Percentiles rank a stretch among this genome's conserved stretches.
Conservation (phyloP, 2,797 vertebrate genomes). For the Microhierax caerulescens region DNA sequence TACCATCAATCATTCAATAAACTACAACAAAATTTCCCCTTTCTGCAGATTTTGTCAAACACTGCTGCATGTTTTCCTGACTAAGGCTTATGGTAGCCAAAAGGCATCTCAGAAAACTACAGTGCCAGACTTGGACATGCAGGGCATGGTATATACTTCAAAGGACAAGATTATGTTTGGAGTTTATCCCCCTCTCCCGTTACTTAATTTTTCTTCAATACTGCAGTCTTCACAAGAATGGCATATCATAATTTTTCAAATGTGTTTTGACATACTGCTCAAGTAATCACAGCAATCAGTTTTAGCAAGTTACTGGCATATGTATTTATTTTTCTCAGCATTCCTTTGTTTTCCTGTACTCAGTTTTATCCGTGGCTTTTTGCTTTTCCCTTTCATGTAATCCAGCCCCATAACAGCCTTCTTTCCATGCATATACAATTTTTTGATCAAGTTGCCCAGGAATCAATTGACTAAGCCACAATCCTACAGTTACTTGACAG, state of each 20-base stretch:
- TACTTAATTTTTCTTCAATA: not conserved
- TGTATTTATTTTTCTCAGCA: not conserved
- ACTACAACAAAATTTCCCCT: slow-evolving; percentile 42
- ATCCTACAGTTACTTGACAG: not conserved
- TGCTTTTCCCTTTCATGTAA: not conserved
- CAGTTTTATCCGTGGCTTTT: not conserved
- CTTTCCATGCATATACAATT: not conserved
- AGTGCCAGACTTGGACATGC: not conserved
- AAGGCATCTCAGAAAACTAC: not conserved
- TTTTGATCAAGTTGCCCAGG: not conserved
- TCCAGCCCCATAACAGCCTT: not conserved
- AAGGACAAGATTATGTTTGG: not conserved
- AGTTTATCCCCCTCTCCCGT: not conserved
- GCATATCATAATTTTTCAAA: not conserved
- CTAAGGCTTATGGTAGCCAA: slow-evolving; percentile 38
- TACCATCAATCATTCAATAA: slow-evolving; percentile 45
- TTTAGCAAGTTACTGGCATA: not conserved
- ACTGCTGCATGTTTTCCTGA: slow-evolving; percentile 50
- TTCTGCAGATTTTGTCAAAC: slow-evolving; percentile 51
- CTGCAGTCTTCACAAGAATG: not conserved
- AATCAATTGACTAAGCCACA: not conserved
- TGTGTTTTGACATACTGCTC: not conserved
- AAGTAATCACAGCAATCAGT: not conserved
- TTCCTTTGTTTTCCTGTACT: not conserved
- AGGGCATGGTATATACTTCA: not conserved